Conservation (phyloP, 2,797 vertebrate species). For the Rhinoraja longicauda region DNA sequence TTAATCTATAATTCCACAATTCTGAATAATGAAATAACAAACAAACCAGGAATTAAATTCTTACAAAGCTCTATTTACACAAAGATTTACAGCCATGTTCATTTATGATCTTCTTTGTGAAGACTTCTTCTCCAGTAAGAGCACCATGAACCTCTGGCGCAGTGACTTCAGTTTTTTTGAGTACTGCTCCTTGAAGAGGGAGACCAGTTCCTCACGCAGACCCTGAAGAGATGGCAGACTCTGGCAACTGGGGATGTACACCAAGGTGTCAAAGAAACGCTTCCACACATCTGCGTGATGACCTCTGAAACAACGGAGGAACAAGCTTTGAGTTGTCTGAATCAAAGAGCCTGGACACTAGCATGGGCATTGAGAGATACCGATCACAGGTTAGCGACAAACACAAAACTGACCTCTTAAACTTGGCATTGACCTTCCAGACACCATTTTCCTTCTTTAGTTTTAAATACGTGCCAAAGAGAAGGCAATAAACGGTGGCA, state of each 20-base stretch:
- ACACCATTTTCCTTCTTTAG: conserved; percentile 65
- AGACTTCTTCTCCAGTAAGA: conserved; percentile 72
- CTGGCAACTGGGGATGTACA: conserved; percentile 71
- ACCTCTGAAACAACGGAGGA: conserved; percentile 55
- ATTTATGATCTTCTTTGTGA: conserved; percentile 53
- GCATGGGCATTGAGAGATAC: too few species aligned
- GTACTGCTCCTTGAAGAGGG: conserved; percentile 63
- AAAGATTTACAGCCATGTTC: background rate
- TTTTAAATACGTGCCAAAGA: conserved; percentile 88
- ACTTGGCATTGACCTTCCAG: conserved; percentile 74
- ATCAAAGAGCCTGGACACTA: background rate
- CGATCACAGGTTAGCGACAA: background rate
- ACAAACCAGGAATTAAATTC: background rate
- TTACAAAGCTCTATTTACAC: background rate
- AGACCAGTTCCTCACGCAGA: conserved; percentile 57
- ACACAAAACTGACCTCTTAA: conserved; percentile 65
- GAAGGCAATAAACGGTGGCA: conserved; percentile 80
- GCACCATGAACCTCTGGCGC: conserved; percentile 70
- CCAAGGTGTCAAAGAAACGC: conserved; percentile 74
- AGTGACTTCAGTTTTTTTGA: conserved; percentile 64
- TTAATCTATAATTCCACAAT: background rate
- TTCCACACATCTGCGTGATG: conserved; percentile 76
- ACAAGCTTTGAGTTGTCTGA: background rate
- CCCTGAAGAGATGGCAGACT: conserved; percentile 58
- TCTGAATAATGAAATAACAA: background rate